Evolutionary conservation across 2,797 vertebrate genomes (phyloP).

Genomic region (Carduelis carduelis): DNA sequence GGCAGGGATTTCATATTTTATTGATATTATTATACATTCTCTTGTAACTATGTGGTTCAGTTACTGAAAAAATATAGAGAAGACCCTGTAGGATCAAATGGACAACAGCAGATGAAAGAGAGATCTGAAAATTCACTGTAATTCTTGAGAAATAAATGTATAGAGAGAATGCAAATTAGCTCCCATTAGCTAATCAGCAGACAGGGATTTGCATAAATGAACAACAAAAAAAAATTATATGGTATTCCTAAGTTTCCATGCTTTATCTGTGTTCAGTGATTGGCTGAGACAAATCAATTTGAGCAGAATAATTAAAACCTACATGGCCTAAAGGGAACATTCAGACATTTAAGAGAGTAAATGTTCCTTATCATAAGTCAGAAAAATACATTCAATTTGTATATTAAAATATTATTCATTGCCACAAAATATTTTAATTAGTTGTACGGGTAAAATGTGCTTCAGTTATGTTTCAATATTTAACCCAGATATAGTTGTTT

Average conservation of each 20-base stretch:
- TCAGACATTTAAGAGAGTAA: slow-evolving; percentile 39
- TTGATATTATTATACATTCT: neutral
- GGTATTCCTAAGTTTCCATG: neutral
- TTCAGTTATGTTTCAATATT: neutral
- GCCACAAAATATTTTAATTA: slow-evolving; percentile 23
- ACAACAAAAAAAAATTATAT: neutral
- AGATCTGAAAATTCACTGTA: neutral
- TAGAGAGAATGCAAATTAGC: neutral
- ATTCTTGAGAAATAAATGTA: neutral
- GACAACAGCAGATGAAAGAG: neutral
- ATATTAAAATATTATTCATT: neutral
- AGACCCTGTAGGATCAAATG: neutral
- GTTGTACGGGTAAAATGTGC: neutral
- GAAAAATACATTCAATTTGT: slow-evolving; percentile 54
- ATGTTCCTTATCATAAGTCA: slow-evolving; percentile 23
- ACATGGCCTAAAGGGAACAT: slow-evolving; percentile 22
- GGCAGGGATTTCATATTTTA: neutral
- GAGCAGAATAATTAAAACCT: slow-evolving; percentile 56
- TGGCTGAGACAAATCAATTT: slow-evolving; percentile 42
- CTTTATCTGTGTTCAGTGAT: slow-evolving; percentile 12
- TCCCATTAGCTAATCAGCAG: slow-evolving; percentile 11
- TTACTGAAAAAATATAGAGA: neutral
- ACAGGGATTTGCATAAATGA: neutral
- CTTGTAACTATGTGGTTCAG: neutral
- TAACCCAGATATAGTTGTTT: neutral